Evolutionary conservation across 2,797 vertebrate genomes (phyloP).

Genomic region (Pseudomugil gertrudae): DNA sequence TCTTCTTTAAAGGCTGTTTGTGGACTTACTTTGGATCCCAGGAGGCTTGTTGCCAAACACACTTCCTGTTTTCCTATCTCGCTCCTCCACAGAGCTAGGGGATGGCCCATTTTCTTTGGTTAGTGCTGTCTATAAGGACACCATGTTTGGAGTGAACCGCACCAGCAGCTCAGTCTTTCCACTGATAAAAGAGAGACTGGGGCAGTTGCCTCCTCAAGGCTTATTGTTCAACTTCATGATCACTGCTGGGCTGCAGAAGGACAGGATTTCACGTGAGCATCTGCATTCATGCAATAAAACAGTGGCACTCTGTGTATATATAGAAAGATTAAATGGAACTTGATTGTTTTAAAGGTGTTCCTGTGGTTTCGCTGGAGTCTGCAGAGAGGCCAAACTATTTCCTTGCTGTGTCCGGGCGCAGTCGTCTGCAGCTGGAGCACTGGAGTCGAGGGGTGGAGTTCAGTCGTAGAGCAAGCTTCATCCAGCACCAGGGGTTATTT

Average conservation of each 20-base stretch:
- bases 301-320: not conserved
- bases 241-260: slow-evolving; percentile 91
- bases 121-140: slow-evolving; percentile 86
- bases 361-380: slow-evolving; percentile 92
- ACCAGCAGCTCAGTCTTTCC: slow-evolving; percentile 90
- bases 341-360: slow-evolving; percentile 77
- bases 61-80: slow-evolving; percentile 33
- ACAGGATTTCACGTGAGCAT: slow-evolving; percentile 89
- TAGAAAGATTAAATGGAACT: not conserved
- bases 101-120: slow-evolving; percentile 93
- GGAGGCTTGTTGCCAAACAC: slow-evolving; percentile 4
- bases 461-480: slow-evolving; percentile 87
- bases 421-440: slow-evolving; percentile 83
- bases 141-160: slow-evolving; percentile 90
- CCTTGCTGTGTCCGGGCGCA: slow-evolving; percentile 83
- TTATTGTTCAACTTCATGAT: slow-evolving; percentile 96
- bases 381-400: slow-evolving; percentile 98
- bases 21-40: slow-evolving; percentile 4
- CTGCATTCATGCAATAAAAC: not conserved
- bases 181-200: slow-evolving; percentile 80
- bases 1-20: slow-evolving; percentile 6
- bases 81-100: slow-evolving; percentile 85
- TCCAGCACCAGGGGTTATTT: slow-evolving; percentile 95
- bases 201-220: slow-evolving; percentile 75
- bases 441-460: slow-evolving; percentile 88